These are phyloP conservation scores for Forbesichthys agassizii DNA, from an alignment of 2,113 vertebrate genomes.

Conservation along the genomic window DNA sequence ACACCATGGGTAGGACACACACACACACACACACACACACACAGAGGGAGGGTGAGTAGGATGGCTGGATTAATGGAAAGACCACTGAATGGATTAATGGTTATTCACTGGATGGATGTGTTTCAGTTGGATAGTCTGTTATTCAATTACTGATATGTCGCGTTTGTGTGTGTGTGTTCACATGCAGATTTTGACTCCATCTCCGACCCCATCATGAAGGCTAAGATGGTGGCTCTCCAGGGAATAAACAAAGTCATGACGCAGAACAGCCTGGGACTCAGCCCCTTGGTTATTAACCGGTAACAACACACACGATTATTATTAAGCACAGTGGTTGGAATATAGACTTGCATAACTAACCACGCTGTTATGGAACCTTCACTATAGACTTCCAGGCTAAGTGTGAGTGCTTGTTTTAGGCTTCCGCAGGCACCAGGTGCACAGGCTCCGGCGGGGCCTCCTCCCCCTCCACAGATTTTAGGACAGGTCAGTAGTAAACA, in stretches of 20 bases:
- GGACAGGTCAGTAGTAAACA: constrained; percentile 76
- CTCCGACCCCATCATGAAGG: constrained; percentile 98
- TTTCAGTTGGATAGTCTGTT: background rate
- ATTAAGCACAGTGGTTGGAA: too few relatives aligned
- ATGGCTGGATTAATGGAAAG: too few relatives aligned
- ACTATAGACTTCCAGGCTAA: background rate
- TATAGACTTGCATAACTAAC: background rate
- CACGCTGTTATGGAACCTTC: background rate
- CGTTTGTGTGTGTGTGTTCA: constrained; percentile 17
- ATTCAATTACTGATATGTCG: constrained; percentile 7
- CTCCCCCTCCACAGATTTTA: constrained; percentile 72
- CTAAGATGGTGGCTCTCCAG: constrained; percentile 97
- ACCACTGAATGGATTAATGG: too few relatives aligned
- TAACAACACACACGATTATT: constrained; percentile 45
- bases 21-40: too few relatives aligned
- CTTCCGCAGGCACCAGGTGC: constrained; percentile 79
- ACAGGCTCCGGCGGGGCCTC: constrained; percentile 70
- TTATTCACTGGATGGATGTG: background rate
- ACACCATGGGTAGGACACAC: constrained; percentile 82
- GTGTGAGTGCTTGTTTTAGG: constrained; percentile 57
- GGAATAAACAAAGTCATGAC: constrained; percentile 99
- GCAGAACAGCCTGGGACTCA: constrained; percentile 87
- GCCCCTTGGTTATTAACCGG: constrained; percentile 91
- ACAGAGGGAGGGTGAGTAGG: too few relatives aligned
- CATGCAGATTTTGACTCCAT: constrained; percentile 90